phyloP scores from a whole-genome alignment of 2,888 invertebrate genomes.

The Caenorhabditis becei region DNA sequence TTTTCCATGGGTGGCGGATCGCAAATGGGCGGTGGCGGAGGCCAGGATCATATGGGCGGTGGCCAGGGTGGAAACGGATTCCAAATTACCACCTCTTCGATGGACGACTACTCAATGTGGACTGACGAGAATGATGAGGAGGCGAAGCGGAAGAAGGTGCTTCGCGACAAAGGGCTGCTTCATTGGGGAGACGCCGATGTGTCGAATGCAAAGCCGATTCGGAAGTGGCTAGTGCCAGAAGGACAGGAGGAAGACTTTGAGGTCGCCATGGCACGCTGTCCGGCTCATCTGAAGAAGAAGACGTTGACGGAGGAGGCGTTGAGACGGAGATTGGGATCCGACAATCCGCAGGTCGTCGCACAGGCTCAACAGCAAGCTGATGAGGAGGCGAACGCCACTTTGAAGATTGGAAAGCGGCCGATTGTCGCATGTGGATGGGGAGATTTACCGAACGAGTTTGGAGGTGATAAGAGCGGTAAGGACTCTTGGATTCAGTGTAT shows the following conservation, averaged over 20 bases:
- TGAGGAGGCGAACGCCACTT: slow-evolving; percentile 49
- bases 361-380: slow-evolving; percentile 57
- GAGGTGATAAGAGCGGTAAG: slow-evolving; percentile 23
- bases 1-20: slow-evolving; percentile 43
- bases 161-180: slow-evolving; percentile 59
- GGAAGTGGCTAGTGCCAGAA: slow-evolving; percentile 50
- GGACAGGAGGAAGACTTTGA: slow-evolving; percentile 61
- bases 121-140: slow-evolving; percentile 64
- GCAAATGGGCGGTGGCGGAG: slow-evolving; percentile 11
- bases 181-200: slow-evolving; percentile 59
- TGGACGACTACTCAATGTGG: slow-evolving; percentile 66
- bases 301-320: slow-evolving; percentile 53
- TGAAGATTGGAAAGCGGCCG: slow-evolving; percentile 47
- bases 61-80: slow-evolving; percentile 28
- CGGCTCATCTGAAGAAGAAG: slow-evolving; percentile 50
- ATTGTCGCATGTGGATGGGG: slow-evolving; percentile 61
- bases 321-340: slow-evolving; percentile 46
- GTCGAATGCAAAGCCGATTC: slow-evolving; percentile 49
- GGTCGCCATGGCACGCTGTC: slow-evolving; percentile 51
- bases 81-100: slow-evolving; percentile 18
- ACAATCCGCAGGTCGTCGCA: slow-evolving; percentile 49
- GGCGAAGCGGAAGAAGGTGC: slow-evolving; percentile 58
- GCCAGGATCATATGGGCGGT: slow-evolving; percentile 16
- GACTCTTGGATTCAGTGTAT: neutral
- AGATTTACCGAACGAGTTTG: slow-evolving; percentile 50